Evolutionary conservation across 2,113 vertebrate genomes (phyloP).

Genomic region (Thymallus thymallus): DNA sequence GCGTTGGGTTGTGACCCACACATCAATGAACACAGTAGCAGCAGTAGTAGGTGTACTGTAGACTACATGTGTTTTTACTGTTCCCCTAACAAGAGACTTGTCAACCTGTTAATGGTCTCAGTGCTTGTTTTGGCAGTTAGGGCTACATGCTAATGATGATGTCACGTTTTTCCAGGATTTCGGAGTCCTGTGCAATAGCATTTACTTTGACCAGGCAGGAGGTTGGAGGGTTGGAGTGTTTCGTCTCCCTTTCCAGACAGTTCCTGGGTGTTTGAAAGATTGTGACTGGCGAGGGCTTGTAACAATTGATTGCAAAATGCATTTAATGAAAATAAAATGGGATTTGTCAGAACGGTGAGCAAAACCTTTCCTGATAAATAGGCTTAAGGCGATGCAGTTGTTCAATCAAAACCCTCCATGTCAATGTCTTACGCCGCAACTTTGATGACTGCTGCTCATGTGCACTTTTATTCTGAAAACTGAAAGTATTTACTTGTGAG

Average conservation of each 20-base stretch:
- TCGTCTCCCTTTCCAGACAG: constrained; percentile 12
- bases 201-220: constrained; percentile 8
- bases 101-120: constrained; percentile 5
- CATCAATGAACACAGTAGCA: not conserved
- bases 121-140: not conserved
- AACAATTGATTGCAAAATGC: constrained; percentile 16
- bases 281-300: not conserved
- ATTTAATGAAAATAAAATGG: constrained; percentile 14
- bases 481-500: no score
- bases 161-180: constrained; percentile 28
- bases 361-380: not conserved
- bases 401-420: no score
- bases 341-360: not conserved
- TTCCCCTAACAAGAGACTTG: not conserved
- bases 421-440: no score
- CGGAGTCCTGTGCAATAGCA: constrained; percentile 3
- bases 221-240: not conserved
- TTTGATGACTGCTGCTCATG: no score
- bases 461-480: no score
- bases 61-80: not conserved
- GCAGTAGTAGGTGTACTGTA: not conserved
- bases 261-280: constrained; percentile 34
- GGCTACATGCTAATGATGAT: not conserved
- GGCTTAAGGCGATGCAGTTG: not conserved
- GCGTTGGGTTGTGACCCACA: not conserved